phyloP scores from a whole-genome alignment of 2,797 vertebrate genomes.

The Botia kubotai region DNA sequence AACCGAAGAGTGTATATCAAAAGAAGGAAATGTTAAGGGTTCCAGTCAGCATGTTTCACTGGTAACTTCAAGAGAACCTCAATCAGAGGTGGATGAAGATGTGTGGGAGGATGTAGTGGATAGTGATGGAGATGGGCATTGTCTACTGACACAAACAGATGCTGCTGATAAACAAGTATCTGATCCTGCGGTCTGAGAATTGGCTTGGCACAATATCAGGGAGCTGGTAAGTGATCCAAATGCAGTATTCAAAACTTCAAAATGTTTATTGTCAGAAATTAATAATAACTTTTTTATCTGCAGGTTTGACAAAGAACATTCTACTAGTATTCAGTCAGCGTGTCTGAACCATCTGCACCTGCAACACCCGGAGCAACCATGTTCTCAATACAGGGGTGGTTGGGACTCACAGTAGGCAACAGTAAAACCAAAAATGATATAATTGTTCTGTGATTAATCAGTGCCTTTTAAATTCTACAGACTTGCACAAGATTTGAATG shows the following conservation, averaged over 20 bases:
- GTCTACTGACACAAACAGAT: slow-evolving; percentile 15
- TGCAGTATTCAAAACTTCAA: background rate
- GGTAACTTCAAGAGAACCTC: slow-evolving; percentile 9
- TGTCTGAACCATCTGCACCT: background rate
- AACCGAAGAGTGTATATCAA: background rate
- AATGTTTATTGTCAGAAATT: background rate
- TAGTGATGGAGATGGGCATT: slow-evolving; percentile 51
- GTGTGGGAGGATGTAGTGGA: slow-evolving; percentile 78
- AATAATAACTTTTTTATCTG: slow-evolving; percentile 2
- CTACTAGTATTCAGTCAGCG: background rate
- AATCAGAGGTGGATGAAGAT: slow-evolving; percentile 64
- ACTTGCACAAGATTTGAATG: background rate
- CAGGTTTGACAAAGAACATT: slow-evolving; percentile 7
- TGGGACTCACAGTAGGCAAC: background rate
- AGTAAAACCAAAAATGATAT: background rate
- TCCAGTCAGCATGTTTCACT: background rate
- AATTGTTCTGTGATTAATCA: background rate
- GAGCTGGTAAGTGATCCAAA: slow-evolving; percentile 32
- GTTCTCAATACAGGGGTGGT: no score
- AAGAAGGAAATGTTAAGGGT: background rate
- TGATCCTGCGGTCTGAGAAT: slow-evolving; percentile 5
- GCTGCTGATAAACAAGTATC: slow-evolving; percentile 2
- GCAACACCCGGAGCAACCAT: background rate
- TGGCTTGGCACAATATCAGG: background rate
- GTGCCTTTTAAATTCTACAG: background rate